Evolutionary conservation across 1,140 invertebrate genomes (phyloP).

Genomic region (Cotesia typhae): DNA sequence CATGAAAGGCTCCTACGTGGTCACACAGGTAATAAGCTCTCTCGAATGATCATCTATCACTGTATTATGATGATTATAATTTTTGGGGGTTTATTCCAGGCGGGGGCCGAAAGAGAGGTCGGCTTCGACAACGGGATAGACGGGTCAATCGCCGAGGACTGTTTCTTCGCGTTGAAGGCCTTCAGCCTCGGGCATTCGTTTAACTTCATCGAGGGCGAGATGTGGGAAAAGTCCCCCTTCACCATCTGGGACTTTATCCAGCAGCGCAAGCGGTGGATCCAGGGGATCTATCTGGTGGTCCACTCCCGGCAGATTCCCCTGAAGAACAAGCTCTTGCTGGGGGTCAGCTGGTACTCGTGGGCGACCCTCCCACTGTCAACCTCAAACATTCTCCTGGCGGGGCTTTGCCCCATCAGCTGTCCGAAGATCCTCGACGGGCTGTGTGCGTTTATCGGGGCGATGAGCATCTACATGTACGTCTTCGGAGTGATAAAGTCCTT

Average conservation of each 20-base stretch:
- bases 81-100: constrained; percentile 66
- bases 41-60: no score
- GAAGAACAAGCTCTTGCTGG: constrained; percentile 83
- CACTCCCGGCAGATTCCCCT: constrained; percentile 88
- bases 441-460: constrained; percentile 88
- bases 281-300: constrained; percentile 94
- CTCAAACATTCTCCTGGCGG: constrained; percentile 86
- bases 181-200: constrained; percentile 86
- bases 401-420: constrained; percentile 87
- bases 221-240: constrained; percentile 98
- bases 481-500: constrained; percentile 97
- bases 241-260: constrained; percentile 94
- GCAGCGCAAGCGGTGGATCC: constrained; percentile 95
- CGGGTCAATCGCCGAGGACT: constrained; percentile 97
- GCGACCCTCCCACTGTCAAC: constrained; percentile 92
- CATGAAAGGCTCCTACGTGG: constrained; percentile 97
- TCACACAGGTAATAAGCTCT: constrained; percentile 78
- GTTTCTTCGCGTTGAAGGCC: constrained; percentile 95
- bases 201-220: constrained; percentile 95
- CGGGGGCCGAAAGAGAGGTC: constrained; percentile 86
- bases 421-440: constrained; percentile 83
- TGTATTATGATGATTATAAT: neutral
- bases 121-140: constrained; percentile 96
- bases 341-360: constrained; percentile 94
- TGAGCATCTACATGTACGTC: constrained; percentile 96